Conservation (phyloP, 2,113 vertebrate genomes). For the Catharus bicknelli region DNA sequence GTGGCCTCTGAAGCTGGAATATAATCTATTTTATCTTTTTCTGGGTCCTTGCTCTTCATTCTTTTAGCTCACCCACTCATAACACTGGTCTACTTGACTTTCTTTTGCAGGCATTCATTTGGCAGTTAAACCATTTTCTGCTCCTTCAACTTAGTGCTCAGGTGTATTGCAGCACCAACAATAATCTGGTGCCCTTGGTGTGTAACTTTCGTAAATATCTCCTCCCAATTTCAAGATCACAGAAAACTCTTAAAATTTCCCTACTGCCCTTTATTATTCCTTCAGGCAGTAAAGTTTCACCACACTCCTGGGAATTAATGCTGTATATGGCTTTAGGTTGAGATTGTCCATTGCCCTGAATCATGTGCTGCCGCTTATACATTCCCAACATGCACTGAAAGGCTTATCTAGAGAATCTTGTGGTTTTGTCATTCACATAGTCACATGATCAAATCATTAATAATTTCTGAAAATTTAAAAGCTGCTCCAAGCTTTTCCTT, state of each 20-base stretch:
- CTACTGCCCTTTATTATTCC: neutral
- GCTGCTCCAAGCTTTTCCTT: neutral
- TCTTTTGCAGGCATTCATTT: neutral
- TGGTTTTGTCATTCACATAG: neutral
- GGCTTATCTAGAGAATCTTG: neutral
- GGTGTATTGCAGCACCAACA: neutral
- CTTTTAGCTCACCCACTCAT: neutral
- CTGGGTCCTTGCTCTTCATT: neutral
- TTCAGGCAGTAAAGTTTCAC: neutral
- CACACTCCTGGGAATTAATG: neutral
- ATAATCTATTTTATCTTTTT: neutral
- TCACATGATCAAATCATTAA: neutral
- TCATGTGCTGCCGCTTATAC: fast-evolving
- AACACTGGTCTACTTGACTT: neutral
- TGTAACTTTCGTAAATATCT: neutral
- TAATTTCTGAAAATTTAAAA: neutral
- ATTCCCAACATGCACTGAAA: neutral
- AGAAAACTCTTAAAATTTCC: neutral
- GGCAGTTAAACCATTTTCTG: neutral
- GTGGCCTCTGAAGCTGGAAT: neutral
- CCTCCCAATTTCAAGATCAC: neutral
- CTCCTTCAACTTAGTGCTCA: neutral
- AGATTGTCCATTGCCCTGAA: neutral
- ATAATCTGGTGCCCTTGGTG: fast-evolving
- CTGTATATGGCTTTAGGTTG: neutral